phyloP scores from a whole-genome alignment of 1,140 invertebrate genomes.

The Drosophila erecta region DNA sequence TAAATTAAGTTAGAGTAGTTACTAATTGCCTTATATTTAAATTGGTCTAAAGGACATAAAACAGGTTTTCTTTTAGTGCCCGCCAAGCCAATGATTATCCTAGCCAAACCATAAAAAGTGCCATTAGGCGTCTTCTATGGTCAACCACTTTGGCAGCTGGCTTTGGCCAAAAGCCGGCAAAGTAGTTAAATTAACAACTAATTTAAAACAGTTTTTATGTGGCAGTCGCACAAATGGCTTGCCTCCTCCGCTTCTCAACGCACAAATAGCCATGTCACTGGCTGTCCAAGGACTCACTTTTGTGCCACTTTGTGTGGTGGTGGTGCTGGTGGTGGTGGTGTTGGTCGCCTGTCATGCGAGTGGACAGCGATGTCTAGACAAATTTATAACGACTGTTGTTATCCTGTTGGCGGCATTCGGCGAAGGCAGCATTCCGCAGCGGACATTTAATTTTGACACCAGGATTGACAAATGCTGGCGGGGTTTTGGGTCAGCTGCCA shows the following conservation, averaged over 20 bases:
- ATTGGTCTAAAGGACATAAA: constrained; percentile 10
- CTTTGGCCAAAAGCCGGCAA: constrained; percentile 12
- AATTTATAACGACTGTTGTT: constrained; percentile 68
- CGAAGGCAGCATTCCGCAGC: constrained; percentile 36
- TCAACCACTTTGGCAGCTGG: constrained; percentile 27
- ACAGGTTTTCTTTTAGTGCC: constrained; percentile 24
- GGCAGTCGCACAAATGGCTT: constrained; percentile 62
- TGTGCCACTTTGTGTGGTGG: neutral
- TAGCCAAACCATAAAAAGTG: constrained; percentile 32
- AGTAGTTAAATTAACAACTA: constrained; percentile 72
- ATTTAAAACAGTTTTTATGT: constrained; percentile 75
- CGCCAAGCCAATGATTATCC: constrained; percentile 25
- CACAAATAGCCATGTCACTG: constrained; percentile 31
- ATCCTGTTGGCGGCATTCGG: constrained; percentile 23
- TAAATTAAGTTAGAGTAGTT: neutral
- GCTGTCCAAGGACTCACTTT: constrained; percentile 31
- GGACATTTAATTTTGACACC: constrained; percentile 64
- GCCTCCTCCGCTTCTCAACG: constrained; percentile 12
- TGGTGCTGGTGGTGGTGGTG: constrained; percentile 3
- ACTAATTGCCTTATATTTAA: neutral
- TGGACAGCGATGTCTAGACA: constrained; percentile 78
- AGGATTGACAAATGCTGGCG: constrained; percentile 65
- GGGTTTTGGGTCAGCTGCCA: constrained; percentile 32
- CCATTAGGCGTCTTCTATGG: constrained; percentile 40
- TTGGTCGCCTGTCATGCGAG: constrained; percentile 41